Percentiles rank a stretch among this genome's conserved stretches.
Evolutionary conservation across 2,113 vertebrate genomes (phyloP).

Genomic region (Sula dactylatra): DNA sequence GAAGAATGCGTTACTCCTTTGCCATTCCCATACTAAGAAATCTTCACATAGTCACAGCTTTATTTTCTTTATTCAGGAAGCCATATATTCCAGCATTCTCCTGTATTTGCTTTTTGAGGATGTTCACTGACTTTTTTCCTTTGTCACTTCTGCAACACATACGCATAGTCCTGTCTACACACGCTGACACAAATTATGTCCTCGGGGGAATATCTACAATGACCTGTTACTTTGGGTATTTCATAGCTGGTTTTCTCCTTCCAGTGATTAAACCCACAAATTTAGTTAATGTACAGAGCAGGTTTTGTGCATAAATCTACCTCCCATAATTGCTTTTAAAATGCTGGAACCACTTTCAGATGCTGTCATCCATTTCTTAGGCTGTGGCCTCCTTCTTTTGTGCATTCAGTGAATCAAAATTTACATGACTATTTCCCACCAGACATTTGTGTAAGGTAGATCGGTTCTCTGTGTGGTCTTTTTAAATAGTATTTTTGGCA

Average conservation of each 20-base stretch:
- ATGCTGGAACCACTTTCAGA: constrained; percentile 53
- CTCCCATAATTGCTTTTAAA: constrained; percentile 67
- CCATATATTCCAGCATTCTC: constrained; percentile 2
- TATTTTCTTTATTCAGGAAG: constrained; percentile 36
- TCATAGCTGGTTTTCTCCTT: constrained; percentile 50
- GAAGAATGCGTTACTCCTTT: constrained; percentile 50
- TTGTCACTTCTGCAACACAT: not conserved
- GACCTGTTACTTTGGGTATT: constrained; percentile 31
- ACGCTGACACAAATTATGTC: not conserved
- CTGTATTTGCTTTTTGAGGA: constrained; percentile 40
- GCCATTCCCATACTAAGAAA: constrained; percentile 21
- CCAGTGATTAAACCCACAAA: constrained; percentile 64
- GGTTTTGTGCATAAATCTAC: constrained; percentile 57
- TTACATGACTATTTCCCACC: constrained; percentile 14
- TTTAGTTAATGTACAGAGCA: constrained; percentile 68
- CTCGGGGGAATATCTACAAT: not conserved
- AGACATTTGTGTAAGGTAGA: not conserved
- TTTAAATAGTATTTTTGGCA: constrained; percentile 33
- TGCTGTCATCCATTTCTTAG: constrained; percentile 51
- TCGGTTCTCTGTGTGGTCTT: constrained; percentile 50
- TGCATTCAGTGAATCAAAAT: constrained; percentile 50
- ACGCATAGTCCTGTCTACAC: not conserved
- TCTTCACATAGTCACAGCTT: constrained; percentile 18
- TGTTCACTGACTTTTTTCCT: constrained; percentile 15
- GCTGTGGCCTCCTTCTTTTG: constrained; percentile 33